Evolutionary conservation across 2,113 vertebrate genomes (phyloP).

Genomic region (Illadopsis cleaveri): DNA sequence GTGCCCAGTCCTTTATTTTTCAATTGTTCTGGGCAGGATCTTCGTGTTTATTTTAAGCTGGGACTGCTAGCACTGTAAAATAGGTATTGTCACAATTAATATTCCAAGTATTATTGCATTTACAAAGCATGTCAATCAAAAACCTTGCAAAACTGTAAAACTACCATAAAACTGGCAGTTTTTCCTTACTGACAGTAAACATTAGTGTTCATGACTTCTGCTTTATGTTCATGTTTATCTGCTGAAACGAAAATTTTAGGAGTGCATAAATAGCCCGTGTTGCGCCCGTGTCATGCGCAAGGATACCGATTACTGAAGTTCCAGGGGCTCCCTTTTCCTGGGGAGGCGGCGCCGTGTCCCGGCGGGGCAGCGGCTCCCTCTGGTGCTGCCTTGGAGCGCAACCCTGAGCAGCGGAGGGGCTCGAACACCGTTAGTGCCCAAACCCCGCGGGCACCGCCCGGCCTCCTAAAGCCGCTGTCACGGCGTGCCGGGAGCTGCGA

Average conservation of each 20-base stretch:
- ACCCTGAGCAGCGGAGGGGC: rapidly evolving
- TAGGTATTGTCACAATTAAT: rapidly evolving
- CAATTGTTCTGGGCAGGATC: neutral
- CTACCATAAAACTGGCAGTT: neutral
- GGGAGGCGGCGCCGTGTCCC: neutral
- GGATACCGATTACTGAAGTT: rapidly evolving
- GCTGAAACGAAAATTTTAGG: neutral
- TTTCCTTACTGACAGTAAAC: neutral
- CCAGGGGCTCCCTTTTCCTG: neutral
- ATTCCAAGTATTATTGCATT: neutral
- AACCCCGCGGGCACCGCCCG: neutral
- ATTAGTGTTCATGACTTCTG: neutral
- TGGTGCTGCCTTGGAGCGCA: neutral
- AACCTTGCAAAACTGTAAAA: neutral
- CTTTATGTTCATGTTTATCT: neutral
- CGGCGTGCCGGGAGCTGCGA: neutral
- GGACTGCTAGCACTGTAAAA: neutral
- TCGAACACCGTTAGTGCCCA: rapidly evolving
- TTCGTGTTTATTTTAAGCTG: neutral
- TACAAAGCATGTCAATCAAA: neutral
- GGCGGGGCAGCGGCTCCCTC: neutral
- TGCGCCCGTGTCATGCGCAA: neutral
- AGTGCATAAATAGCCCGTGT: rapidly evolving
- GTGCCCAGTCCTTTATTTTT: neutral
- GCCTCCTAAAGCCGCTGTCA: neutral